Base-by-base conservation (phyloP, 1,140 invertebrate species). In the Panagrolaimus sp. region DNA sequence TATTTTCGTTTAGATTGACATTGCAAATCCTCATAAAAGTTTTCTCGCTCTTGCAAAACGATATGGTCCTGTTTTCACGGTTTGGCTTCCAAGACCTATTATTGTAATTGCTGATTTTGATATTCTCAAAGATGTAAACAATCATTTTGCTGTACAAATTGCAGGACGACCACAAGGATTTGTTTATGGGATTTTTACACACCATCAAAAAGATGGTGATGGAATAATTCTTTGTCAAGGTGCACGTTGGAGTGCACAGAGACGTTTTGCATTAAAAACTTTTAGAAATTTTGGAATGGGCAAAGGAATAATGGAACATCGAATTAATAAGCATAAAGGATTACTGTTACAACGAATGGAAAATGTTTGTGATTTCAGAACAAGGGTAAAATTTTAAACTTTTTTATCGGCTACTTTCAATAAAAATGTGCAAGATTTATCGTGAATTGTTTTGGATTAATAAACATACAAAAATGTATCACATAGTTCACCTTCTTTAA, bases 251-350 rank as follows among this genome's bases (percentile, higher is more conserved):
- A 20, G 66, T 23, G 67, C 74, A 14, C 71, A 78, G 16, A 74
- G 77, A n/a, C 42, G 69, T 31, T 76, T 78, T 61, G 77, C 77
- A 16, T 31, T 78, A 4, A 13, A 46, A 14, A 66, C 76, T n/a
- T 76, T 78, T 51, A 51, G 73, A 11, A 63, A 74, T 25, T 71
- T 78, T 20, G 77, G 77, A 3, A 80, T 78, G 71, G 72, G 78
- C 5, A 72, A 66, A 16, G 13, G 27, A 2, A 13, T 66, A 16
- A 71, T 77, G 65, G 77, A 78, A 64, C 25, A 27, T 7, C 62
- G 48, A 31, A 78, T 78, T n/a, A 68, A 66, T 11, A 20, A 57
- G 23, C 76, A 78, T 57, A 65, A 63, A 27, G 27, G 71, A 23
- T 5, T 13, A 11, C 61, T 78, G 5, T 23, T 80, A 14, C 13